Conservation (phyloP, 2,888 invertebrate genomes). For the Heliconius erato region DNA sequence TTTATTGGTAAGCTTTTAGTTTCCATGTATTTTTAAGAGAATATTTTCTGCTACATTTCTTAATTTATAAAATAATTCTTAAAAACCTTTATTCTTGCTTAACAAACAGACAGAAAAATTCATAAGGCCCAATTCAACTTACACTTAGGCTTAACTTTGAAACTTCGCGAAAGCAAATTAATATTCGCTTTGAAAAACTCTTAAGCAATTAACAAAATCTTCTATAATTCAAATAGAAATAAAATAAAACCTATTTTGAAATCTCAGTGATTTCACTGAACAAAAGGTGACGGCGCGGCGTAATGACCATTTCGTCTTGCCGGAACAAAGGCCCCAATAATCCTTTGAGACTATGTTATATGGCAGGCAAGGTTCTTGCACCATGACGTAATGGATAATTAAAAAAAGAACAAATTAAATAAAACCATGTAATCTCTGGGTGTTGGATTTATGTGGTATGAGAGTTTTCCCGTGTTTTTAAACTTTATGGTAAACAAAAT, state of each 20-base stretch:
- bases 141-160: constrained; percentile 1
- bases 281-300: constrained; percentile 50
- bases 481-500: not conserved
- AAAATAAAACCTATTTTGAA: constrained; percentile 48
- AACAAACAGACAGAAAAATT: not conserved
- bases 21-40: not conserved
- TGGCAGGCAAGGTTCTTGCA: constrained; percentile 31
- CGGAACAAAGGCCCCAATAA: constrained; percentile 58
- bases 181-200: constrained; percentile 26
- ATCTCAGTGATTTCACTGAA: constrained; percentile 48
- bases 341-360: constrained; percentile 55
- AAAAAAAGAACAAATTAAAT: constrained; percentile 33
- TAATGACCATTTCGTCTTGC: constrained; percentile 51
- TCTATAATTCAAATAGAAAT: constrained; percentile 43
- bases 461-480: not conserved
- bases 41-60: not conserved
- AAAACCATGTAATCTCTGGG: not conserved
- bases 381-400: constrained; percentile 34
- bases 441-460: not conserved
- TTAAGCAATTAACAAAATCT: constrained; percentile 38
- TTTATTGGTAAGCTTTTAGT: constrained; percentile 31
- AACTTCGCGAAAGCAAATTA: constrained; percentile 19
- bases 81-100: not conserved
- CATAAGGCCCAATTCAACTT: not conserved
- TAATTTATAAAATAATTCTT: not conserved